A percentile compares a stretch with the other conserved stretches of the same genome.
Evolutionary conservation across 2,888 invertebrate genomes (phyloP).

Genomic region (Caenorhabditis zanzibari): DNA sequence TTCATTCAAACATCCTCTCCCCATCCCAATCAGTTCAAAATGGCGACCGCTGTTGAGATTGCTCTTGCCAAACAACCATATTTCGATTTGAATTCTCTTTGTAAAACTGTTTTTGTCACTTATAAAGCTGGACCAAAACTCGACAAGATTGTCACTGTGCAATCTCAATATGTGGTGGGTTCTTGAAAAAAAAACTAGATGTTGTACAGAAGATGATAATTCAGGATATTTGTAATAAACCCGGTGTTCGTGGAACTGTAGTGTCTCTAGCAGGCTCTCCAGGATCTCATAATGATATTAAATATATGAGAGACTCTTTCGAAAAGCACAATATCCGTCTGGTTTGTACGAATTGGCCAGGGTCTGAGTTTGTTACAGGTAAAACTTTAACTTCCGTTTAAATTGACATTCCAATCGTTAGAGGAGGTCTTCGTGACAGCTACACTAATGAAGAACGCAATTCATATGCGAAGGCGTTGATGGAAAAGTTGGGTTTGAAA

Average conservation of each 20-base stretch:
- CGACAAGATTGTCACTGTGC: conserved; percentile 33
- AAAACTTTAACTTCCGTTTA: neutral
- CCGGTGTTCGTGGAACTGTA: conserved; percentile 51
- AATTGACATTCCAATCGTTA: neutral
- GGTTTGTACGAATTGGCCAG: conserved; percentile 59
- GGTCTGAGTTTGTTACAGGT: conserved; percentile 60
- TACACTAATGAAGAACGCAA: conserved; percentile 60
- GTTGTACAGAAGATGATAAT: too few species aligned
- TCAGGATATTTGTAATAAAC: conserved; percentile 46
- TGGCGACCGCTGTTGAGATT: conserved; percentile 40
- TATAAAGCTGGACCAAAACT: conserved; percentile 46
- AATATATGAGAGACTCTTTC: conserved; percentile 60
- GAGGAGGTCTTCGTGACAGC: conserved; percentile 49
- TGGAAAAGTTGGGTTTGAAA: conserved; percentile 57
- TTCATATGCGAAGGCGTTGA: conserved; percentile 51
- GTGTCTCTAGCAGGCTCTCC: conserved; percentile 58
- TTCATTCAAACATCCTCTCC: conserved; percentile 10
- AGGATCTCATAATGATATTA: conserved; percentile 66
- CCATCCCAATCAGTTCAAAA: neutral
- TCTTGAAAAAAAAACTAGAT: neutral
- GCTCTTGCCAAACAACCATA: conserved; percentile 29
- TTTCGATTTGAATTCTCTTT: conserved; percentile 45
- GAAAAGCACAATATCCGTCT: conserved; percentile 57
- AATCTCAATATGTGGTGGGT: conserved; percentile 45
- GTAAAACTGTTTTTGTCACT: conserved; percentile 48